Conservation (phyloP, 2,888 invertebrate species). For the Melipona bicolor region DNA sequence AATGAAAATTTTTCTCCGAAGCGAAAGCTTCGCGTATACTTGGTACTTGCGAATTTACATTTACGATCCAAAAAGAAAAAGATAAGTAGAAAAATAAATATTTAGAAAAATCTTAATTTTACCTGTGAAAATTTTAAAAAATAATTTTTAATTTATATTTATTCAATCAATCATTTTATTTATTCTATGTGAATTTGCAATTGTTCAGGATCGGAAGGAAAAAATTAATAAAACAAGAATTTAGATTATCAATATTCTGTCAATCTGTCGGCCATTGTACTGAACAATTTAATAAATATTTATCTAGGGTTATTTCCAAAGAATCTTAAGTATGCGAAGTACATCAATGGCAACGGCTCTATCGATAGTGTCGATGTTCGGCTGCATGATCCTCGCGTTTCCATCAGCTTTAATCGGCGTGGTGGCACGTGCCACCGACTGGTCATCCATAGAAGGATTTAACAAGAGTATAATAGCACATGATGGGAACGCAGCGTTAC, state of each 20-base stretch:
- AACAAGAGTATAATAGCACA: conserved; percentile 79
- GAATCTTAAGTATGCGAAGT: conserved; percentile 88
- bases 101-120: no score
- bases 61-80: background rate
- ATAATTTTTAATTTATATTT: no score
- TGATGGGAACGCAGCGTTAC: conserved; percentile 86
- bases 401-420: conserved; percentile 89
- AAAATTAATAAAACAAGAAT: background rate
- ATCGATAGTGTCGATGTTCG: conserved; percentile 88
- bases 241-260: background rate
- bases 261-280: no score
- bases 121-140: no score
- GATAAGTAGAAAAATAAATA: no score
- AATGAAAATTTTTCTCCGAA: conserved; percentile 1
- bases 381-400: conserved; percentile 88
- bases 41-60: no score
- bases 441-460: conserved; percentile 84
- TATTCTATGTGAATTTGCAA: background rate
- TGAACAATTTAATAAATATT: background rate
- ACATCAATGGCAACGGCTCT: conserved; percentile 87
- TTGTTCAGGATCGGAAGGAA: background rate
- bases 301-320: conserved; percentile 88
- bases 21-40: background rate
- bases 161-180: no score
- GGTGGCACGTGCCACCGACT: conserved; percentile 87